Percentiles rank a stretch among this genome's conserved stretches.
phyloP scores from a whole-genome alignment of 2,113 vertebrate species.

The Aphelocoma coerulescens region DNA sequence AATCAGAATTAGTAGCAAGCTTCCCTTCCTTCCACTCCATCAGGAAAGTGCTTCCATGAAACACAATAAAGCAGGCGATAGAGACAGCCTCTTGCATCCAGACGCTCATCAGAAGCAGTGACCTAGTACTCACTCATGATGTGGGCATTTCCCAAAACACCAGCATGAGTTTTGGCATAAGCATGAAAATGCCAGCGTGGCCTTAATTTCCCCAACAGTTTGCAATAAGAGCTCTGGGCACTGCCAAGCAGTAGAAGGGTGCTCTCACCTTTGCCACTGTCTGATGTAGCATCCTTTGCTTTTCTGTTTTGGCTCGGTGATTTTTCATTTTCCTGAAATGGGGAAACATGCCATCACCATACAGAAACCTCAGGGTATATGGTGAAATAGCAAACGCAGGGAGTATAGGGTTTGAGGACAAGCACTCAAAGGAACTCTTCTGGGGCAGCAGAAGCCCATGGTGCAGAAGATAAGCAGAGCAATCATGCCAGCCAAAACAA shows the following conservation, averaged over 20 bases:
- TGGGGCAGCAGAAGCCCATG: background rate
- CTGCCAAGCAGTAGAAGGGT: background rate
- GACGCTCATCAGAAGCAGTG: background rate
- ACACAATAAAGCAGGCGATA: background rate
- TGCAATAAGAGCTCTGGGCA: background rate
- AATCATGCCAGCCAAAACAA: background rate
- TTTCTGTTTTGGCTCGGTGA: constrained; percentile 97
- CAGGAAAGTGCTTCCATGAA: background rate
- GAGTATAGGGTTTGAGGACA: background rate
- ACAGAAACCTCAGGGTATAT: background rate
- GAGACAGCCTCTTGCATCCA: background rate
- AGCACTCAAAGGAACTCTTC: background rate
- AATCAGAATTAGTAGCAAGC: background rate
- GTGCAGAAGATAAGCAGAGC: background rate
- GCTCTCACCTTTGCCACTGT: constrained; percentile 92
- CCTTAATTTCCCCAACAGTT: background rate
- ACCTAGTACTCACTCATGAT: background rate
- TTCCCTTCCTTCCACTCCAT: background rate
- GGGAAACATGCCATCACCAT: background rate
- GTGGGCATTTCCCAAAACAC: background rate
- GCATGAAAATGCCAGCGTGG: accelerated
- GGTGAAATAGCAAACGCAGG: background rate
- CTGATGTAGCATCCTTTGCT: constrained; percentile 94
- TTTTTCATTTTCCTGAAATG: constrained; percentile 91
- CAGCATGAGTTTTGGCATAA: background rate